Evolutionary conservation across 1,140 invertebrate species (phyloP).

Genomic region (Hermetia illucens): DNA sequence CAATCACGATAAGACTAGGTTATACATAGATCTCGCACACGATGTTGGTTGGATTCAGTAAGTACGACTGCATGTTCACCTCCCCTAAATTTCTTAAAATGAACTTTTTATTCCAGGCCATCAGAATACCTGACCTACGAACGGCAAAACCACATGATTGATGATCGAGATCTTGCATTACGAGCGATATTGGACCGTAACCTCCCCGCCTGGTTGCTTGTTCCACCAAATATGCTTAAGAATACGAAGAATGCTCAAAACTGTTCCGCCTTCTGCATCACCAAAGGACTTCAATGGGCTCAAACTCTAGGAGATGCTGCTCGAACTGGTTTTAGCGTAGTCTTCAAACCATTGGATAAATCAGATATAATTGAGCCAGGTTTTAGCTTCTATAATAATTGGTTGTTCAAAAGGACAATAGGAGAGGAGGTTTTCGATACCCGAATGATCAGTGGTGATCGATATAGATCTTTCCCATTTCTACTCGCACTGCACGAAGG

Average conservation of each 20-base stretch:
- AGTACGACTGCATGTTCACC: too few relatives aligned
- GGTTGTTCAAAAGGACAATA: constrained; percentile 26
- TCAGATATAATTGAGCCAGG: constrained; percentile 18
- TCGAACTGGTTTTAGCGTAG: constrained; percentile 20
- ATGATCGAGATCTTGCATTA: constrained; percentile 21
- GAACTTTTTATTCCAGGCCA: neutral
- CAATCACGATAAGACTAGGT: constrained; percentile 19
- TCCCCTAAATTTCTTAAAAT: too few relatives aligned
- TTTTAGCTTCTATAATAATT: constrained; percentile 19
- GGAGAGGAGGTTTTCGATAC: constrained; percentile 24
- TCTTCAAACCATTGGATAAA: constrained; percentile 19
- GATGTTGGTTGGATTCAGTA: constrained; percentile 25
- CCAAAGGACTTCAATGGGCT: constrained; percentile 22
- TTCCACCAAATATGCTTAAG: constrained; percentile 12
- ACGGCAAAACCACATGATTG: constrained; percentile 5
- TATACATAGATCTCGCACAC: constrained; percentile 23
- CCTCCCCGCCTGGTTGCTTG: constrained; percentile 21
- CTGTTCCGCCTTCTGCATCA: constrained; percentile 13
- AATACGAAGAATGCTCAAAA: constrained; percentile 7
- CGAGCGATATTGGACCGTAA: constrained; percentile 13
- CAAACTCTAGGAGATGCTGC: constrained; percentile 28
- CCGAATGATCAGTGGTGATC: constrained; percentile 15
- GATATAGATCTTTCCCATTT: constrained; percentile 18
- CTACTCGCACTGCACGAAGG: constrained; percentile 25
- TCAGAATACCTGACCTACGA: neutral